Base-by-base conservation (phyloP, 2,113 vertebrate species). In the Hepsetus odoe region DNA sequence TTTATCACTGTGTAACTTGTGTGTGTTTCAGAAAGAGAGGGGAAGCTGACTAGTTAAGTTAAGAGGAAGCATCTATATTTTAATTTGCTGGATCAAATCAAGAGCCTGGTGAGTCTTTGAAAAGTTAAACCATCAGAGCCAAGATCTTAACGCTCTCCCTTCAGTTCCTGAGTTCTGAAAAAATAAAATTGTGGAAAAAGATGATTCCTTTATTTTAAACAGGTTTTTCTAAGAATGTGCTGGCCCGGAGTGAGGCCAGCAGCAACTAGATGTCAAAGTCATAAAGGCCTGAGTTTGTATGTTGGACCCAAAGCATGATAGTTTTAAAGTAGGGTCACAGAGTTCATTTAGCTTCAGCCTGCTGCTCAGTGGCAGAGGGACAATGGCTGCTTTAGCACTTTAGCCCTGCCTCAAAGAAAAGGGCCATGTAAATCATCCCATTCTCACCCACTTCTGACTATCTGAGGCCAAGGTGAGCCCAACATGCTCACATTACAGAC, bases 401-500 rank as follows among this genome's bases (percentile, higher is more conserved):
- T 85, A 87, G 86, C 82, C 38, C n/a, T 55, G 74, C 83, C 77
- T 83, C 81, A 83, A 79, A 80, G 79, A 86, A 68, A 77, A 87
- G 79, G 83, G 9, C 74, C 26, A 67, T 74, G 81, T 62, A 86
- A 86, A 89, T 89, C 87, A 79, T 33, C 86, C 82, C 74, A 79
- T 87, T 86, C 85, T 78, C 30, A 67, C 69, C 87, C 72, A 82
- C 84, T 88, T 80, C 86, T 76, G 72, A 74, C n/a, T 71, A 18
- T 75, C 79, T 59, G 66, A 77, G 86, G 80, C 79, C 85, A 86
- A 88, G 86, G 87, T 90, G 83, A 90, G 85, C 69, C 82, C 80
- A 86, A 82, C 80, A 65, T 83, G 84, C 84, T 85, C 88, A 84
- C 85, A 86, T 88, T 81, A 83, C 77, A 85, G 78, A 83, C 87